phyloP scores from a whole-genome alignment of 2,888 invertebrate genomes.

The Conops quadrifasciatus region DNA sequence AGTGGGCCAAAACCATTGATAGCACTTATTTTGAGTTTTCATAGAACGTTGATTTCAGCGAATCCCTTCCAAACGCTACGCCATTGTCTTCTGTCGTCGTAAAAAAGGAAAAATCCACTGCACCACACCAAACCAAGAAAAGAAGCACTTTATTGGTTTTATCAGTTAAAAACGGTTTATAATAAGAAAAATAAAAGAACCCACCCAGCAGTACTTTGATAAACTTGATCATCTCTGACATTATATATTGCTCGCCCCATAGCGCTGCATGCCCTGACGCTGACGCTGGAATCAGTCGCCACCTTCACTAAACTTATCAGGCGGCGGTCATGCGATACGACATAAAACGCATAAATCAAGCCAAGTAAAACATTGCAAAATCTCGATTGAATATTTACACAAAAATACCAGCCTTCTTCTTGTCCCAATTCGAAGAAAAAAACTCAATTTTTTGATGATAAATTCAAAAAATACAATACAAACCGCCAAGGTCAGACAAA shows the following conservation, averaged over 20 bases:
- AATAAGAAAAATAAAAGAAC: background rate
- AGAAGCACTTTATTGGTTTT: background rate
- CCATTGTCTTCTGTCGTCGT: too few relatives aligned
- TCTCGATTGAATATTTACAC: background rate
- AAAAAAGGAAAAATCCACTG: background rate
- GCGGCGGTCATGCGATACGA: background rate
- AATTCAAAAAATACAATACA: background rate
- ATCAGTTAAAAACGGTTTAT: background rate
- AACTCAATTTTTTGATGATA: too few relatives aligned
- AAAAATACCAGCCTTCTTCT: background rate
- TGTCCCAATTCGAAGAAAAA: too few relatives aligned
- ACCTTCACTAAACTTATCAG: constrained; percentile 24
- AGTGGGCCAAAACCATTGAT: too few relatives aligned
- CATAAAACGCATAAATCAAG: constrained; percentile 2
- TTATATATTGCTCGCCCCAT: constrained; percentile 17
- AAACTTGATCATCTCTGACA: constrained; percentile 32
- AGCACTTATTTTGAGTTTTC: too few relatives aligned
- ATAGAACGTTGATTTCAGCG: too few relatives aligned
- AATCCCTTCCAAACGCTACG: too few relatives aligned
- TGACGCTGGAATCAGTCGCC: constrained; percentile 1
- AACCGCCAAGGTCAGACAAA: background rate
- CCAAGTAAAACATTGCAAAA: background rate
- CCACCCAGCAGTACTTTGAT: constrained; percentile 13
- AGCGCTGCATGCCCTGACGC: constrained; percentile 1
- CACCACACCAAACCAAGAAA: background rate